Evolutionary conservation across 2,113 vertebrate species (phyloP), one percentile per base, ranked within the genome.

Genomic region (Nannobrachium achirus): DNA sequence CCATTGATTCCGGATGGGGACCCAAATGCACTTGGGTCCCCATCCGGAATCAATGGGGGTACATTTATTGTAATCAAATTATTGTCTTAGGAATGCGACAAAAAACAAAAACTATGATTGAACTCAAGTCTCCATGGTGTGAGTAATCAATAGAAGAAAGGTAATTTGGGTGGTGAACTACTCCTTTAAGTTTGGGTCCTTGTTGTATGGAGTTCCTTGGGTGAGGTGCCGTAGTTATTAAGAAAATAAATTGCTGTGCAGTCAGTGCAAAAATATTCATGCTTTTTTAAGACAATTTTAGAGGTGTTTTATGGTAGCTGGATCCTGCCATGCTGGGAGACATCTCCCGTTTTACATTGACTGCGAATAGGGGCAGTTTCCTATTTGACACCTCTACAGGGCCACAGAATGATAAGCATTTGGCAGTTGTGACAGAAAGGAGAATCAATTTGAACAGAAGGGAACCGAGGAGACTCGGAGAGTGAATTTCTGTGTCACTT

Each of bases 201-300:
- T 25, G 25, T 25, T 25, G 25, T 33, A 1, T 1, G 25, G 20
- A n/a, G 13, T 46, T 44, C 20, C 14, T 20, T 62, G 4, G 25
- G 19, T 62, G 45, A 62, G 10, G 10, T 42, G 6, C 13, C 53
- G 7, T n/a, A n/a, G 15, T 19, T 14, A 59, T 48, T n/a, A 48
- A 33, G 44, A 62, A 33, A 49, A 10, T 49, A 48, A 33, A 49
- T 6, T 49, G 18, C 48, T 15, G n/a, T n/a, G 8, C 16, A 38
- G 19, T 8, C 19, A 20, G 44, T 33, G 44, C 8, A 38, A 48
- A 38, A 38, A 33, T 62, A 62, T 49, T 8, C 18, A 25, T 15
- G 8, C 13, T n/a, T 48, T 48, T 48, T 14, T 62, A 41, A 63
- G 61, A 25, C 61, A 52, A 63, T 63, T 25, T 18, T 11, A 18